Conservation (phyloP, 2,797 vertebrate genomes). For the Valencia hispanica region DNA sequence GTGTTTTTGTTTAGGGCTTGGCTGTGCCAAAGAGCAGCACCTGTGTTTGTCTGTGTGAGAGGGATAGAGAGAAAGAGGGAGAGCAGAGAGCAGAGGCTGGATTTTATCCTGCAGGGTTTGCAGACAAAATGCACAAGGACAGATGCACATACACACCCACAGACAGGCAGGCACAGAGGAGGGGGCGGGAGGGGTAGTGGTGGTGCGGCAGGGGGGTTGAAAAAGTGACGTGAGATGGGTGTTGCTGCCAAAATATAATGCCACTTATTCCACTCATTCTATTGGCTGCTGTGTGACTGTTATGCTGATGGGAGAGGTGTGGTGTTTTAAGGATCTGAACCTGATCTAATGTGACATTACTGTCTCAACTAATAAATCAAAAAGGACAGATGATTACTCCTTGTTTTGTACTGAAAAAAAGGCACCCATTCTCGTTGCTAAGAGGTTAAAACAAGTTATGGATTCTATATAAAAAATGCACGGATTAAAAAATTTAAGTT, state of each 20-base stretch:
- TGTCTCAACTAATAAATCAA: constrained; percentile 60
- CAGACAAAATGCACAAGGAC: constrained; percentile 53
- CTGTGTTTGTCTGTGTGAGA: constrained; percentile 46
- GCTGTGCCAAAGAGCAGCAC: constrained; percentile 39
- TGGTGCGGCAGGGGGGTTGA: constrained; percentile 30
- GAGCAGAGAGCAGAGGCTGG: constrained; percentile 47
- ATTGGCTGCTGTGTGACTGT: constrained; percentile 57
- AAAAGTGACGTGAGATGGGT: constrained; percentile 55
- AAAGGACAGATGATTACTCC: constrained; percentile 30
- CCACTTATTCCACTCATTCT: constrained; percentile 29
- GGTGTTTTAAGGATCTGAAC: constrained; percentile 44
- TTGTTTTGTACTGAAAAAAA: constrained; percentile 38
- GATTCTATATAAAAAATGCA: background rate
- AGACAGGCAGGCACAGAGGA: constrained; percentile 29
- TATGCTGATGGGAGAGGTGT: constrained; percentile 25
- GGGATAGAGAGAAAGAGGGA: constrained; percentile 56
- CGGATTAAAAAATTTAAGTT: background rate
- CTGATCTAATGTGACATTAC: constrained; percentile 53
- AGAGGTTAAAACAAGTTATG: background rate
- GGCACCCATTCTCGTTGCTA: background rate
- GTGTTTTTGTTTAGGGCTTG: constrained; percentile 37
- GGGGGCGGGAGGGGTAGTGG: background rate
- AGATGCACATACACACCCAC: constrained; percentile 36
- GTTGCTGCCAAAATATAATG: constrained; percentile 58
- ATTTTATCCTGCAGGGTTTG: constrained; percentile 62